phyloP scores from a whole-genome alignment of 1,140 invertebrate genomes.

The Conopomorpha cramerella region DNA sequence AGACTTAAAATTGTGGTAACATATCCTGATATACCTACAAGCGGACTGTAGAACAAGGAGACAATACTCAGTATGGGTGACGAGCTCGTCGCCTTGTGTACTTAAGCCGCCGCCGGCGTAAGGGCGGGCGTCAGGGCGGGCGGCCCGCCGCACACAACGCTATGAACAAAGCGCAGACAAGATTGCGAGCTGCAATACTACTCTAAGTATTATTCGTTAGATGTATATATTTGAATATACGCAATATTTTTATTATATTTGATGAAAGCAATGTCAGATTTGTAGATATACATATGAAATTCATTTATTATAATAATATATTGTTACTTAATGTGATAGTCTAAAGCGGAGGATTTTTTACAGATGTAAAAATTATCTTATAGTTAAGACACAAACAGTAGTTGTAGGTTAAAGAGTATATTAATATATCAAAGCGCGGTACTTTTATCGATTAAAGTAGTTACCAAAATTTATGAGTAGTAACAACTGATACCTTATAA shows the following conservation, averaged over 20 bases:
- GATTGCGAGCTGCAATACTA: slow-evolving; percentile 55
- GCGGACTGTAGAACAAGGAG: slow-evolving; percentile 33
- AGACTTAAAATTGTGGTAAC: slow-evolving; percentile 54
- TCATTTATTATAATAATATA: slow-evolving; percentile 11
- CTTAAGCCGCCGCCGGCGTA: slow-evolving; percentile 1
- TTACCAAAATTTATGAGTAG: not conserved
- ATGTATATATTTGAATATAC: slow-evolving; percentile 42
- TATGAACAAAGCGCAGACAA: slow-evolving; percentile 18
- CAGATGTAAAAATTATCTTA: slow-evolving; percentile 5
- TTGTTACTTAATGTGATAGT: slow-evolving; percentile 51
- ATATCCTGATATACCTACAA: slow-evolving; percentile 51
- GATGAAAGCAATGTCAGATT: slow-evolving; percentile 45
- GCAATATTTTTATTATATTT: slow-evolving; percentile 24
- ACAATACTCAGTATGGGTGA: slow-evolving; percentile 42
- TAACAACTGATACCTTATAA: no score
- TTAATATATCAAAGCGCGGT: not conserved
- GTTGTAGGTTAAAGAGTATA: not conserved
- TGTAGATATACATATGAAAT: slow-evolving; percentile 47
- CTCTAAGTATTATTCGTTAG: slow-evolving; percentile 41
- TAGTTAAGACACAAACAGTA: not conserved
- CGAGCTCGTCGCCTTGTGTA: not conserved
- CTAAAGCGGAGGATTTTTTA: slow-evolving; percentile 32
- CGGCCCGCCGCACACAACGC: slow-evolving; percentile 4
- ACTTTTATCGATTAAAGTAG: not conserved
- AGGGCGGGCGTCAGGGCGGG: not conserved